phyloP scores from a whole-genome alignment of 1,140 invertebrate genomes.

The Leptinotarsa defecta region DNA sequence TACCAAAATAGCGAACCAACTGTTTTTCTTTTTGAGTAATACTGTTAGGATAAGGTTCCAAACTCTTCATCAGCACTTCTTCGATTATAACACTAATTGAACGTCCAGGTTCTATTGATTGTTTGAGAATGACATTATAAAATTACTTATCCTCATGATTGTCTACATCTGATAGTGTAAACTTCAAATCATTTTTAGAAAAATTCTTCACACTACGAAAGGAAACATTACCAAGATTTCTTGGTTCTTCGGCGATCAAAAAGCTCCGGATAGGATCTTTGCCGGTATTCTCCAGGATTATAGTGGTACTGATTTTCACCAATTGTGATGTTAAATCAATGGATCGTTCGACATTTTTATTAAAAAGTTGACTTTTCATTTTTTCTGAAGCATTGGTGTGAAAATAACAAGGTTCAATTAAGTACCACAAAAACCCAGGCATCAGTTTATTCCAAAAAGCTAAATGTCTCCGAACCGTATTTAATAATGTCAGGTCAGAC shows the following conservation, averaged over 20 bases:
- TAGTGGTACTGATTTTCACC: slow-evolving; percentile 78
- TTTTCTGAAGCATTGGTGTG: slow-evolving; percentile 29
- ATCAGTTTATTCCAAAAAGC: no score
- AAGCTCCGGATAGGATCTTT: slow-evolving; percentile 72
- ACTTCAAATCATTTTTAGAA: slow-evolving; percentile 66
- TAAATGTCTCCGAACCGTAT: no score
- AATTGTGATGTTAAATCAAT: slow-evolving; percentile 88
- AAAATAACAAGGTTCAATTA: no score
- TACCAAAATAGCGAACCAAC: slow-evolving; percentile 84
- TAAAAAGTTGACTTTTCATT: slow-evolving; percentile 59
- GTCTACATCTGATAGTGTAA: slow-evolving; percentile 61
- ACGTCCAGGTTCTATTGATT: slow-evolving; percentile 64
- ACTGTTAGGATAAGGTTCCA: slow-evolving; percentile 81
- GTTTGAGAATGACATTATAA: slow-evolving; percentile 68
- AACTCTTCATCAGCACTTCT: slow-evolving; percentile 73
- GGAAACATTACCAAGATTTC: slow-evolving; percentile 68
- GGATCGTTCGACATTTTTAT: slow-evolving; percentile 82
- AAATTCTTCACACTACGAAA: slow-evolving; percentile 75
- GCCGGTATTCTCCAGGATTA: slow-evolving; percentile 82
- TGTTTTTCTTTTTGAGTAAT: slow-evolving; percentile 94
- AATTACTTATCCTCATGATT: slow-evolving; percentile 59
- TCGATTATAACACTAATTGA: slow-evolving; percentile 72
- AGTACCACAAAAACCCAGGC: no score
- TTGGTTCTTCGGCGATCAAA: slow-evolving; percentile 70
- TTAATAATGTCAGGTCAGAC: no score